These are phyloP conservation scores for Sycophila sp. DNA, from an alignment of 1,140 invertebrate genomes.

Conservation along the genomic window DNA sequence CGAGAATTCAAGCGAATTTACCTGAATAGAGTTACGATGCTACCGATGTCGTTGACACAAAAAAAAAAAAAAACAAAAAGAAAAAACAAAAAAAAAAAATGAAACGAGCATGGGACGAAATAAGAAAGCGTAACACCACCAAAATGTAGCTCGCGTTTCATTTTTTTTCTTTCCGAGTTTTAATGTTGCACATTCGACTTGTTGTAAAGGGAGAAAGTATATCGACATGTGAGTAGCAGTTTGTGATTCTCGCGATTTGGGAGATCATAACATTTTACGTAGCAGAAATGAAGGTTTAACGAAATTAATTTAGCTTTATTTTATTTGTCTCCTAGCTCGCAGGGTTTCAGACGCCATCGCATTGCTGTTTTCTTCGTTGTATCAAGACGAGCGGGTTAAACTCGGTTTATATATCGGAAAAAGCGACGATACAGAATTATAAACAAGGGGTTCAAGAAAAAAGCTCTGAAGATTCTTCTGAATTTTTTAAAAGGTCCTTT, in stretches of 20 bases:
- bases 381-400: constrained; percentile 23
- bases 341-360: constrained; percentile 1
- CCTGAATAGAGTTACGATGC: constrained; percentile 36
- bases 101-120: neutral
- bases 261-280: neutral
- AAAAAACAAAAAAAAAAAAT: neutral
- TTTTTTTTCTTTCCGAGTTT: constrained; percentile 22
- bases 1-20: constrained; percentile 28
- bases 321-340: constrained; percentile 6
- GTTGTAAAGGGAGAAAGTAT: constrained; percentile 25
- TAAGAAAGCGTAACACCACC: constrained; percentile 7
- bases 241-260: neutral
- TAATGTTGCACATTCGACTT: constrained; percentile 21
- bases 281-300: neutral
- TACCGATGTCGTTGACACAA: constrained; percentile 14
- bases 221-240: neutral
- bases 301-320: neutral
- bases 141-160: constrained; percentile 25
- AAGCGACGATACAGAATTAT: neutral
- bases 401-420: constrained; percentile 10
- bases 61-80: neutral
- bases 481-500: neutral
- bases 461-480: neutral
- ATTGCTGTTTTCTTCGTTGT: constrained; percentile 22
- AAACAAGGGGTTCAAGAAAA: neutral